A percentile compares a stretch with the other conserved stretches of the same genome.
Conservation (phyloP, 2,888 invertebrate genomes). For the Deilephila porcellus region DNA sequence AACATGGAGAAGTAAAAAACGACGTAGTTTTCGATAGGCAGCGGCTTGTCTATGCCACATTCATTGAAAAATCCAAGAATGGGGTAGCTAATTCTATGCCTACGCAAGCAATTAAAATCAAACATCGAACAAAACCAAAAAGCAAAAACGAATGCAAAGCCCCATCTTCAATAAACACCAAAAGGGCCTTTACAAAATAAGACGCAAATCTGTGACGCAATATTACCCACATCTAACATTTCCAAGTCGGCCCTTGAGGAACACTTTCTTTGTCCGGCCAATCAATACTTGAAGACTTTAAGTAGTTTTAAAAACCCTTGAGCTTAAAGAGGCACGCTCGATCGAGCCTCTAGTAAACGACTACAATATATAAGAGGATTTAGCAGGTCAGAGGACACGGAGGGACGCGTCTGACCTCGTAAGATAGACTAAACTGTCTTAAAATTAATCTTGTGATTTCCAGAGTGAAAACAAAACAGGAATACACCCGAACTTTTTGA, state of each 20-base stretch:
- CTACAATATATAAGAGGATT: constrained; percentile 55
- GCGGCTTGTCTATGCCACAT: too few relatives aligned
- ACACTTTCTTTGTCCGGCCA: not conserved
- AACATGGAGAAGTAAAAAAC: too few relatives aligned
- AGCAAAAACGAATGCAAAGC: not conserved
- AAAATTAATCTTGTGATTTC: constrained; percentile 29
- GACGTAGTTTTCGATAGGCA: too few relatives aligned
- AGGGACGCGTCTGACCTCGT: constrained; percentile 48
- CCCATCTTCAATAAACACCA: not conserved
- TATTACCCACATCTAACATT: not conserved
- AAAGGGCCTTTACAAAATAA: not conserved
- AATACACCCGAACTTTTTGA: too few relatives aligned
- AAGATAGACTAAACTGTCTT: constrained; percentile 44
- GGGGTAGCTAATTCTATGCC: too few relatives aligned
- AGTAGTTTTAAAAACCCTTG: constrained; percentile 47
- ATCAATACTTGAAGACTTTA: constrained; percentile 18
- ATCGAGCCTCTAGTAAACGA: constrained; percentile 43
- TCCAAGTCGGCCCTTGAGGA: not conserved
- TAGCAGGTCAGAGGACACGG: constrained; percentile 54
- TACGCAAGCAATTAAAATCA: too few relatives aligned
- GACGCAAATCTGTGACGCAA: not conserved
- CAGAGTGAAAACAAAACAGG: constrained; percentile 2
- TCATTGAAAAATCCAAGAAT: too few relatives aligned
- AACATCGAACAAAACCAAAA: not conserved
- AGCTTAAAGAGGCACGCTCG: constrained; percentile 44